phyloP scores from a whole-genome alignment of 2,797 vertebrate species.

The Leptoclinus maculatus region DNA sequence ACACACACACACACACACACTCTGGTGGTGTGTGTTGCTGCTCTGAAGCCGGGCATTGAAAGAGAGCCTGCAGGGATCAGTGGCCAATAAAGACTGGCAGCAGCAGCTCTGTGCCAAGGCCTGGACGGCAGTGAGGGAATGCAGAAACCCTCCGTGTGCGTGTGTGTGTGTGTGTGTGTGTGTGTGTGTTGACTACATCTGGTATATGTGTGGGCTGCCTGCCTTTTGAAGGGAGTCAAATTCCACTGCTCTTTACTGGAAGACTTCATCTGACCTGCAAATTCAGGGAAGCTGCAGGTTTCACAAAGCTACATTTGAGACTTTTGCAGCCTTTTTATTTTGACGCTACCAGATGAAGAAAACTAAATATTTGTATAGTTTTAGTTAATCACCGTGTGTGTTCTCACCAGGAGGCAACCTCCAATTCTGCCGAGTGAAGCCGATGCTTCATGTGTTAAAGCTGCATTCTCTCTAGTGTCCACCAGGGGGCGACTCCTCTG shows the following conservation, averaged over 20 bases:
- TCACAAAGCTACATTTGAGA: background rate
- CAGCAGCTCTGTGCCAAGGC: slow-evolving; percentile 46
- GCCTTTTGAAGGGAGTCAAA: slow-evolving; percentile 5
- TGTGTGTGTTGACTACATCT: slow-evolving; percentile 39
- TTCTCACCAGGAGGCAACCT: too few species aligned
- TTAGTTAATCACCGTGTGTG: too few species aligned
- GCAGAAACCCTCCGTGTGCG: slow-evolving; percentile 29
- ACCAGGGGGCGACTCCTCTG: too few species aligned
- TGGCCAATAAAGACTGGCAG: slow-evolving; percentile 60
- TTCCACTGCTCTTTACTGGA: slow-evolving; percentile 35
- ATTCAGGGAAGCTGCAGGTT: background rate
- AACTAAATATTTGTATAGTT: too few species aligned
- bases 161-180: slow-evolving; percentile 19
- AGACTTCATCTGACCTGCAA: slow-evolving; percentile 20
- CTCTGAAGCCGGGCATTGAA: slow-evolving; percentile 56
- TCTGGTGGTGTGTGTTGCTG: slow-evolving; percentile 51
- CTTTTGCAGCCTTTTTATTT: background rate
- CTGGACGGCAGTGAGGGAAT: slow-evolving; percentile 56
- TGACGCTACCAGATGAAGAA: too few species aligned
- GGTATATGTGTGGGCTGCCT: slow-evolving; percentile 45
- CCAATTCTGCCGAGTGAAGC: too few species aligned
- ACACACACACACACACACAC: slow-evolving; percentile 29
- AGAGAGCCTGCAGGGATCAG: slow-evolving; percentile 62
- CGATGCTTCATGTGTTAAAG: too few species aligned
- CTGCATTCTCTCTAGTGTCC: too few species aligned